Evolutionary conservation across 2,888 invertebrate species (phyloP).

Genomic region (Eledona agricola): DNA sequence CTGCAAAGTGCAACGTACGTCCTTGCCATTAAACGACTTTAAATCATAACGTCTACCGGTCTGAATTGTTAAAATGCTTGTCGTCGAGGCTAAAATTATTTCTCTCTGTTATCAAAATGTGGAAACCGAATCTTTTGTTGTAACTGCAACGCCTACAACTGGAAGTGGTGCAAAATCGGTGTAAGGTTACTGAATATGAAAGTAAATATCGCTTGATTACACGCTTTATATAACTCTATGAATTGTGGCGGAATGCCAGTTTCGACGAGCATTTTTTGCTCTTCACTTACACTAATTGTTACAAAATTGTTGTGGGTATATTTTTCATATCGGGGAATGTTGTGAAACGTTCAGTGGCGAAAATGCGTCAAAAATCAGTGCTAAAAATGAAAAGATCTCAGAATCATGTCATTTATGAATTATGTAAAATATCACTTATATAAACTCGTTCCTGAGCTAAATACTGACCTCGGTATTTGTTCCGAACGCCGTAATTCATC

Average conservation of each 20-base stretch:
- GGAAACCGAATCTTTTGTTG: slow-evolving; percentile 4
- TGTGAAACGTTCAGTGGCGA: too few species aligned
- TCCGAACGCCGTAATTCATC: too few species aligned
- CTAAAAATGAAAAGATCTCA: too few species aligned
- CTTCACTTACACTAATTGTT: too few species aligned
- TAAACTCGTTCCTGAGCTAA: slow-evolving; percentile 30
- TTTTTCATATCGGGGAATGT: too few species aligned
- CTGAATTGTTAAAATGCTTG: slow-evolving; percentile 7
- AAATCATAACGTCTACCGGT: slow-evolving; percentile 17
- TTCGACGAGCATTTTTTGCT: too few species aligned
- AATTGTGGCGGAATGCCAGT: too few species aligned
- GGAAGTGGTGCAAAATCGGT: slow-evolving; percentile 43
- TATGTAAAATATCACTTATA: slow-evolving; percentile 6
- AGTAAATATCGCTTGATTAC: slow-evolving; percentile 43
- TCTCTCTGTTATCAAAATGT: slow-evolving; percentile 10
- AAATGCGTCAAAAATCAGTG: too few species aligned
- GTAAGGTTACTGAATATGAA: slow-evolving; percentile 50
- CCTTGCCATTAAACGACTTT: slow-evolving; percentile 34
- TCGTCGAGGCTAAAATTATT: not conserved
- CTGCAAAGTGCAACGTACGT: slow-evolving; percentile 29
- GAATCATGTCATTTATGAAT: too few species aligned
- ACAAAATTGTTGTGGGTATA: too few species aligned
- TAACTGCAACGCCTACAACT: slow-evolving; percentile 44
- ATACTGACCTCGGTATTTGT: slow-evolving; percentile 30
- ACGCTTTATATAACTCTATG: slow-evolving; percentile 31